These are phyloP conservation scores for Apamea anceps DNA, from an alignment of 2,888 invertebrate genomes.

Conservation along the genomic window DNA sequence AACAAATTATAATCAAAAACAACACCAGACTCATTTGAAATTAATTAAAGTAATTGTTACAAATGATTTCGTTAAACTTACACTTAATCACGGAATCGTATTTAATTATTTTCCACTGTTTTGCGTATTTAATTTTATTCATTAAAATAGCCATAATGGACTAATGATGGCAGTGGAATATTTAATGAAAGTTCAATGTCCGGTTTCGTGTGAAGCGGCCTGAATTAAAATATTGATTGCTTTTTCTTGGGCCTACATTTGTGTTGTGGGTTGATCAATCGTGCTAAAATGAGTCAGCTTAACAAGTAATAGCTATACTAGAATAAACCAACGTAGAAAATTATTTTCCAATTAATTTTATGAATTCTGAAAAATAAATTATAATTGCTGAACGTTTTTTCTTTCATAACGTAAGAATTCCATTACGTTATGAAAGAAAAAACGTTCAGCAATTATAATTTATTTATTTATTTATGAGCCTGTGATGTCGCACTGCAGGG, in stretches of 20 bases:
- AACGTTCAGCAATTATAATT: background rate
- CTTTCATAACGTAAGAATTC: too few species aligned
- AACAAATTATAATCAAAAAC: constrained; percentile 14
- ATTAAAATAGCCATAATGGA: constrained; percentile 4
- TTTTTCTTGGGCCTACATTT: background rate
- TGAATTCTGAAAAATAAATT: too few species aligned
- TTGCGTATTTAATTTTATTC: background rate
- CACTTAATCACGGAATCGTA: background rate
- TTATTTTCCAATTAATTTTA: background rate
- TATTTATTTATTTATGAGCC: too few species aligned
- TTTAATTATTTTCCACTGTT: background rate
- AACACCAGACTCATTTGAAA: constrained; percentile 2
- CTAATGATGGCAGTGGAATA: background rate
- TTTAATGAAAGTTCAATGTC: background rate
- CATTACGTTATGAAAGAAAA: background rate
- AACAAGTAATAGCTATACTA: background rate
- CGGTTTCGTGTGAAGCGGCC: background rate
- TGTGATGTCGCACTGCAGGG: too few species aligned
- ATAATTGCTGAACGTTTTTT: too few species aligned
- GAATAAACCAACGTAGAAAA: background rate
- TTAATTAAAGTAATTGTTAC: constrained; percentile 3
- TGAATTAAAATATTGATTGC: background rate
- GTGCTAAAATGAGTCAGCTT: background rate
- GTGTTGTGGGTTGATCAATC: background rate
- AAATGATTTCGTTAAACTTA: background rate